Conservation (phyloP, 1,140 invertebrate species). For the Eumeta japonica region DNA sequence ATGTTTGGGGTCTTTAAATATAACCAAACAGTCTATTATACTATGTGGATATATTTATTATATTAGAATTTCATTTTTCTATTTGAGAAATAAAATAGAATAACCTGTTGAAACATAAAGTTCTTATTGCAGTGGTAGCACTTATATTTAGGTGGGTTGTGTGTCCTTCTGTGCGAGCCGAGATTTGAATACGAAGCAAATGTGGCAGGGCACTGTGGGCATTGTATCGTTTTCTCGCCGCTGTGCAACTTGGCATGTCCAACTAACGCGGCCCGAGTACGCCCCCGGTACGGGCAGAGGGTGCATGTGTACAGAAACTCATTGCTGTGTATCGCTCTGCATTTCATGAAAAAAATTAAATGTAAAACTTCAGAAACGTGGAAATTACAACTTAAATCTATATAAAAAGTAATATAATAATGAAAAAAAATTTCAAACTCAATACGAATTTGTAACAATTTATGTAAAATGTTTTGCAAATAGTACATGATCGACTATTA, state of each 20-base stretch:
- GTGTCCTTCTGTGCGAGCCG: constrained; percentile 16
- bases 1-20: too few relatives aligned
- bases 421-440: too few relatives aligned
- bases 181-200: constrained; percentile 52
- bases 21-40: too few relatives aligned
- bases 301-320: constrained; percentile 60
- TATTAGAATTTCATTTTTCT: background rate
- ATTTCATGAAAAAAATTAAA: too few relatives aligned
- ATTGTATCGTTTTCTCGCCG: constrained; percentile 61
- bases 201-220: constrained; percentile 37
- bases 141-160: constrained; percentile 13
- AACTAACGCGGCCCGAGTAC: constrained; percentile 33
- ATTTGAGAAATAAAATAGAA: background rate
- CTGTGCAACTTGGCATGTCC: constrained; percentile 59
- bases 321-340: constrained; percentile 47
- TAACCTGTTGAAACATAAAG: constrained; percentile 17
- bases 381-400: too few relatives aligned
- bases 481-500: too few relatives aligned
- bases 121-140: constrained; percentile 13
- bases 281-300: constrained; percentile 51
- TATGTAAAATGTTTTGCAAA: too few relatives aligned
- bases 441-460: too few relatives aligned
- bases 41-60: background rate
- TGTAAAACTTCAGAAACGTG: too few relatives aligned
- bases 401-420: too few relatives aligned